Evolutionary conservation across 2,113 vertebrate species (phyloP).

Genomic region (Lophotis ruficrista): DNA sequence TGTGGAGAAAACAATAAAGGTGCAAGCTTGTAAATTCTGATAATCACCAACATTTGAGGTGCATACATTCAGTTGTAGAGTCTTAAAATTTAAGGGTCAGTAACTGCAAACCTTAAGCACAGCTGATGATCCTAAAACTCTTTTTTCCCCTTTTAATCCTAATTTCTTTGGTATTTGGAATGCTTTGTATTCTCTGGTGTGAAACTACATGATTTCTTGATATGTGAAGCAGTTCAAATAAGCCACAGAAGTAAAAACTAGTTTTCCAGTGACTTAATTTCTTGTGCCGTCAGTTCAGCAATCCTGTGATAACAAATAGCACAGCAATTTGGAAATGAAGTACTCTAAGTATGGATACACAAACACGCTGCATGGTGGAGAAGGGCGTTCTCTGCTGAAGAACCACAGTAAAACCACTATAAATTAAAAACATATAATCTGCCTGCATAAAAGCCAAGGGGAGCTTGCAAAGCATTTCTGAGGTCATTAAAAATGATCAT

Average conservation of each 20-base stretch:
- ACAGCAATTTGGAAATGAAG: not conserved
- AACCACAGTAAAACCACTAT: not conserved
- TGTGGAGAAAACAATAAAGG: not conserved
- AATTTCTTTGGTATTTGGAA: not conserved
- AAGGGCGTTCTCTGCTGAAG: not conserved
- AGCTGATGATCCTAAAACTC: not conserved
- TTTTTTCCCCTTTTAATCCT: not conserved
- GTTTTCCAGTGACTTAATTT: not conserved
- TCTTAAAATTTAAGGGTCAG: not conserved
- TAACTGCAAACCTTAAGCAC: not conserved
- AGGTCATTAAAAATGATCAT: not conserved
- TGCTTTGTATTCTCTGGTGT: not conserved
- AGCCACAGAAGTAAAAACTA: not conserved
- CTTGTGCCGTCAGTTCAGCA: not conserved
- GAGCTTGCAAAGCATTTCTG: not conserved
- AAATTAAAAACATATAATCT: slow-evolving; percentile 14
- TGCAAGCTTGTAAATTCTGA: not conserved
- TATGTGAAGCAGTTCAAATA: not conserved
- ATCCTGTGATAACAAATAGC: not conserved
- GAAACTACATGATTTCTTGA: not conserved
- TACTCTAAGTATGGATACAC: not conserved
- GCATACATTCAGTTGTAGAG: not conserved
- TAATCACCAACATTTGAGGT: not conserved
- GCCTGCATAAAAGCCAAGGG: not conserved
- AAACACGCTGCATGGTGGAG: not conserved